phyloP scores from a whole-genome alignment of 1,140 invertebrate genomes.

The Musca vetustissima region DNA sequence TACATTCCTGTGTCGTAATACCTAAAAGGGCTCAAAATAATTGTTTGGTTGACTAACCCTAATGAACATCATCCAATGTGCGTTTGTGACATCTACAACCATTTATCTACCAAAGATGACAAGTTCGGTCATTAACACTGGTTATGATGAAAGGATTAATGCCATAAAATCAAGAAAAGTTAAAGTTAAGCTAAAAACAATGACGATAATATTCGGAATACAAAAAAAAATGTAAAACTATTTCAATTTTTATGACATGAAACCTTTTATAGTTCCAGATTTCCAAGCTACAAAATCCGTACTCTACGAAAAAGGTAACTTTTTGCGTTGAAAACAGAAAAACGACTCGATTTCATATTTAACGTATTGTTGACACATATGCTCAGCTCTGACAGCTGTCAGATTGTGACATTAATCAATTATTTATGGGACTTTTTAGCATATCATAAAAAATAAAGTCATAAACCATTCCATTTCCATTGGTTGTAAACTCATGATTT shows the following conservation, averaged over 20 bases:
- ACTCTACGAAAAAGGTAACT: background rate
- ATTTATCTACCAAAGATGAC: constrained; percentile 16
- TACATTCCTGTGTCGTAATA: too few species aligned
- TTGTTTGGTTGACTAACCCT: too few species aligned
- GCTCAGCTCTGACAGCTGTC: constrained; percentile 17
- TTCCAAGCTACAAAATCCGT: too few species aligned
- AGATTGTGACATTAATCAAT: constrained; percentile 15
- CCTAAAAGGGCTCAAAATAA: background rate
- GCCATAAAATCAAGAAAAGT: background rate
- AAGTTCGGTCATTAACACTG: constrained; percentile 11
- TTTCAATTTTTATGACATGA: background rate
- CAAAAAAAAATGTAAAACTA: background rate
- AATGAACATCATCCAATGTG: background rate
- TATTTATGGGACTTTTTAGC: constrained; percentile 2
- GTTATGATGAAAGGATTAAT: constrained; percentile 4
- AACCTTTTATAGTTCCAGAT: background rate
- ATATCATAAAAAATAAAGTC: constrained; percentile 3
- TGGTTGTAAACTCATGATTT: too few species aligned
- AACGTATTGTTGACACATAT: constrained; percentile 10
- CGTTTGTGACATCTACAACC: background rate
- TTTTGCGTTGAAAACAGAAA: background rate
- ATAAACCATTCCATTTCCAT: too few species aligned
- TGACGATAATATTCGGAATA: too few species aligned
- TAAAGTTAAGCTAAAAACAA: background rate
- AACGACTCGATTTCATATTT: background rate